Base-by-base conservation (phyloP, 2,888 invertebrate genomes). In the Drosophila monieri region DNA sequence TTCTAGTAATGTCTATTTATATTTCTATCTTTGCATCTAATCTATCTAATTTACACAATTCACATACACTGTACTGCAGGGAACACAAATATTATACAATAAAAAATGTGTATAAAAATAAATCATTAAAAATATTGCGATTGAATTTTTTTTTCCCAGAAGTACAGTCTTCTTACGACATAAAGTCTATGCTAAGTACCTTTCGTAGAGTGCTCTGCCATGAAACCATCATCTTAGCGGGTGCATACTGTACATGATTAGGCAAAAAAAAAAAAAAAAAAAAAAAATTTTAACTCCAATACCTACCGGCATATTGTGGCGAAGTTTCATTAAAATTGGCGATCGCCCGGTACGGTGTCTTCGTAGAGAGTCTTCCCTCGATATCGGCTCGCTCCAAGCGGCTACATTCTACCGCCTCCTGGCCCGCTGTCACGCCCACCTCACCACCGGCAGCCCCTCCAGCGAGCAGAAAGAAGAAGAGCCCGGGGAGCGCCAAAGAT, bases 321-420 rank as follows among this genome's bases (percentile, higher is more conserved):
- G 92, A 91, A 21, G 93, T 92, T 78, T 94, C 94, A 91, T 95
- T 93, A 76, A 92, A 92, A 90, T 96, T 95, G 47, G 93, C 94
- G 74, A 94, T 93, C 83, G 93, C 93, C 78, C 96, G 93, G 88
- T 96, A 96, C 0, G 96, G 95, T 9, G 96, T 95, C 89, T 94
- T 94, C 8, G 95, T 93, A 39, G 94, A 94, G 59, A 96, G 92
- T 90, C 93, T 92, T 58, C 91, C 90, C 75, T 93, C 90, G 55
- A 92, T 93, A 89, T 89, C 93, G 89, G 43, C 80, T 54, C 86
- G 88, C 18, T 75, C 70, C 46, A 88, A 30, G 15, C 64, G 67
- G 32, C 73, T 74, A 68, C 91, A 90, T 23, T 55, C 60, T 48
- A 12, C 18, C 21, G 15, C 41, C 18, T 10, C 15, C 35, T 47